A percentile compares a stretch with the other conserved stretches of the same genome.
Conservation (phyloP, 1,140 invertebrate genomes). For the Dolichoris vasculosae region DNA sequence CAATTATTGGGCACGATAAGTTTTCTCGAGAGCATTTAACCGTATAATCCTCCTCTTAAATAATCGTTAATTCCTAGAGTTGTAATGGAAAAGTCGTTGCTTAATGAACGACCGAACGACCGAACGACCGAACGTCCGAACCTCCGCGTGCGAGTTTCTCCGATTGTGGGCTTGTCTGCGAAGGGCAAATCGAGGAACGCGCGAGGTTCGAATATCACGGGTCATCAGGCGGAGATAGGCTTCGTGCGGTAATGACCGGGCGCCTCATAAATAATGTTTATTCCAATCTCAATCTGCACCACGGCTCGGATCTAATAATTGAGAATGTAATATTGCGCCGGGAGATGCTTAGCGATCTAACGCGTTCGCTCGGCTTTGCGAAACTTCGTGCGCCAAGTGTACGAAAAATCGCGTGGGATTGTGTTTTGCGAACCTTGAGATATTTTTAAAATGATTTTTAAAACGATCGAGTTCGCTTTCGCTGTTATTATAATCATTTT, state of each 20-base stretch:
- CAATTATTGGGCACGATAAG: too few relatives aligned
- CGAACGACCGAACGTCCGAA: constrained; percentile 1
- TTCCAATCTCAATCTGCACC: constrained; percentile 70
- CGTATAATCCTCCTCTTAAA: neutral
- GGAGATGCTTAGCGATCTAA: neutral
- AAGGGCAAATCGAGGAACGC: constrained; percentile 20
- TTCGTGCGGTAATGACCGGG: constrained; percentile 65
- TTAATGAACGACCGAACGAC: neutral
- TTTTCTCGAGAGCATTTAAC: too few relatives aligned
- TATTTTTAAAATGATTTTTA: neutral
- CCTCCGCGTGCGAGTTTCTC: too few relatives aligned
- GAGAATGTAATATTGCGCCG: constrained; percentile 52
- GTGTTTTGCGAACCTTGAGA: neutral
- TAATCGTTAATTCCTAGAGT: constrained; percentile 11
- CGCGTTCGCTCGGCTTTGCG: neutral
- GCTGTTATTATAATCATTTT: too few relatives aligned
- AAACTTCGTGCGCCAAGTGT: neutral
- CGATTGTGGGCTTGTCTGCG: neutral
- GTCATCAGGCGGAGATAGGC: constrained; percentile 60
- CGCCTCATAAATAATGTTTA: constrained; percentile 73
- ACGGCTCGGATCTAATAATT: constrained; percentile 73
- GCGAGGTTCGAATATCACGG: constrained; percentile 66
- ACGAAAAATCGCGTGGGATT: neutral
- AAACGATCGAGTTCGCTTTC: too few relatives aligned
- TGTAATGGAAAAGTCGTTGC: neutral